Evolutionary conservation across 2,888 invertebrate genomes (phyloP), one percentile per base, ranked within the genome.

Genomic region (Phortica magna): DNA sequence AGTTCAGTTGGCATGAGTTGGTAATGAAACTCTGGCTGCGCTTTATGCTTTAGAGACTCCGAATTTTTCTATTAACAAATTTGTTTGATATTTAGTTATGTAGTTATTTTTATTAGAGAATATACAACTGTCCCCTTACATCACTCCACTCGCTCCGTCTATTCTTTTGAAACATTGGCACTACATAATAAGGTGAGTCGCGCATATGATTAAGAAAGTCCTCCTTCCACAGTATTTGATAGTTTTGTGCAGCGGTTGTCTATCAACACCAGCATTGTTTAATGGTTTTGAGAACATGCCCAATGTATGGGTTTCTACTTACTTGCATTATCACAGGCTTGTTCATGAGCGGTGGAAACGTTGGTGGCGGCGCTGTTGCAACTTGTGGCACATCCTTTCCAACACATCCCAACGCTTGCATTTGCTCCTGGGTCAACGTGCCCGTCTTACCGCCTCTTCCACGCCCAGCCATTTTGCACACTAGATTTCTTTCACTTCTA

Each of bases 121-220:
- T 31, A 31, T 31, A 12, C n/a, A n/a, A 6, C 17, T 43, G 2
- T 39, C 42, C 14, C 22, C 17, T 6, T 59, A 85, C 84, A 68
- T 88, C 88, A 1, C 85, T 77, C 83, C 87, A 87, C 19, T 85
- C 82, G 7, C 78, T 84, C 14, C 77, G 64, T n/a, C 80, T 78
- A 65, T 78, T 31, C 53, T 75, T 73, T 43, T 79, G 75, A 14
- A 75, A 67, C 31, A 79, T 84, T 81, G 89, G 85, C 12, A 85
- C 79, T 0, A 91, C 78, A 61, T 88, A 91, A 64, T 91, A 92
- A 0, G 94, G 94, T 0, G 96, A 95, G 76, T 95, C 94, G 75
- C 94, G 94, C 92, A 95, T 93, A 83, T 93, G 94, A 81, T 95
- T 95, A 10, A 95, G 93, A 83, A 95, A 96, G 83, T 95, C 95